A percentile compares a stretch with the other conserved stretches of the same genome.
Evolutionary conservation across 2,888 invertebrate species (phyloP).

Genomic region (Drosophila lutescens): DNA sequence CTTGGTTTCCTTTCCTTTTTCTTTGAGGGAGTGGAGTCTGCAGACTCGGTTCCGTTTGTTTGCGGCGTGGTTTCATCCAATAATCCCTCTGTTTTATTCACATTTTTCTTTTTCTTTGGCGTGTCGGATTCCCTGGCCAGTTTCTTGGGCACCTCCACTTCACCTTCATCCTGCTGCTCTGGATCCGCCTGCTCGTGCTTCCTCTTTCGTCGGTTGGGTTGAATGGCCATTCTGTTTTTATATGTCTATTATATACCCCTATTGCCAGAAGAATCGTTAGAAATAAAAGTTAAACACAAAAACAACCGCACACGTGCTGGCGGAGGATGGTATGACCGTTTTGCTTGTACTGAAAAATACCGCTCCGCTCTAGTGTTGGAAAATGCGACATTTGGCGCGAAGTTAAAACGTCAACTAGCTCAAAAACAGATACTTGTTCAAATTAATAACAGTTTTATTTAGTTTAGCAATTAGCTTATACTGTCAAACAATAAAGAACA

Average conservation of each 20-base stretch:
- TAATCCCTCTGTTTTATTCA: constrained; percentile 3
- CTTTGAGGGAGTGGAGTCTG: background rate
- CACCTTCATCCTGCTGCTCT: constrained; percentile 55
- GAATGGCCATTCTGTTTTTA: constrained; percentile 71
- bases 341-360: background rate
- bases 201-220: constrained; percentile 77
- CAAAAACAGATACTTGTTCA: background rate
- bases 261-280: constrained; percentile 4
- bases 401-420: background rate
- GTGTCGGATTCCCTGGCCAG: constrained; percentile 62
- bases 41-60: constrained; percentile 1
- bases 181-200: constrained; percentile 56
- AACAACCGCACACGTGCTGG: constrained; percentile 52
- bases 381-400: constrained; percentile 9
- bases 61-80: constrained; percentile 6
- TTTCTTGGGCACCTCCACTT: constrained; percentile 73
- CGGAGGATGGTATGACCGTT: constrained; percentile 7
- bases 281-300: constrained; percentile 20
- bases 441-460: background rate
- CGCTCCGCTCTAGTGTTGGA: constrained; percentile 2
- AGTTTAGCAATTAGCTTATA: background rate
- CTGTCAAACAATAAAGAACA: constrained; percentile 17
- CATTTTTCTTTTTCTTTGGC: constrained; percentile 53
- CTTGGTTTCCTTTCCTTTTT: constrained; percentile 6
- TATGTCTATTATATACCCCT: background rate